A percentile compares a stretch with the other conserved stretches of the same genome.
Conservation (phyloP, 1,140 invertebrate genomes). For the Drosophila sp. region DNA sequence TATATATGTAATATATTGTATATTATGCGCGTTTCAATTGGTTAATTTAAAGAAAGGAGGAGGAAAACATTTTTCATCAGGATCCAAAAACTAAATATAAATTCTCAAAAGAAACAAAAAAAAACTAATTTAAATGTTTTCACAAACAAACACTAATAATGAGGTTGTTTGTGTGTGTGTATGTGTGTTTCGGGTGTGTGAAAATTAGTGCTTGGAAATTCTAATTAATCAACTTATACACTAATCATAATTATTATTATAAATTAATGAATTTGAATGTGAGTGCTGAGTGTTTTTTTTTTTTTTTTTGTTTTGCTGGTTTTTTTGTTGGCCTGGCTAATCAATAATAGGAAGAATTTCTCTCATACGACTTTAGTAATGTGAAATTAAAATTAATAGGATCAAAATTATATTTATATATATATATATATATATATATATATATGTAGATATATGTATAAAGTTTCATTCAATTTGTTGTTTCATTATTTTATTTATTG, state of each 20-base stretch:
- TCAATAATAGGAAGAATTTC: slow-evolving; percentile 73
- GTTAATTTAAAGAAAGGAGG: slow-evolving; percentile 56
- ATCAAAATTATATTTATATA: slow-evolving; percentile 53
- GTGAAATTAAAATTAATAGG: slow-evolving; percentile 73
- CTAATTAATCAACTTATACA: slow-evolving; percentile 45
- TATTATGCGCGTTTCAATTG: slow-evolving; percentile 49
- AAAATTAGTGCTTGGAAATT: slow-evolving; percentile 65
- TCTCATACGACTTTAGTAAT: slow-evolving; percentile 32
- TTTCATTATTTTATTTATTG: slow-evolving; percentile 53
- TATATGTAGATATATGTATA: slow-evolving; percentile 32
- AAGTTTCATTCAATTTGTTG: slow-evolving; percentile 16
- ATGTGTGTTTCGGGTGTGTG: slow-evolving; percentile 33
- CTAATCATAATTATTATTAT: slow-evolving; percentile 46
- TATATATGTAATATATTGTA: slow-evolving; percentile 41
- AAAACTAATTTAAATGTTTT: neutral
- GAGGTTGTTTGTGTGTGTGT: slow-evolving; percentile 54
- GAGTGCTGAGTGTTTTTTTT: slow-evolving; percentile 43
- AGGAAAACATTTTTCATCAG: slow-evolving; percentile 49
- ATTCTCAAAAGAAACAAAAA: slow-evolving; percentile 27
- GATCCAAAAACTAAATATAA: slow-evolving; percentile 6
- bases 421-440: slow-evolving; percentile 16
- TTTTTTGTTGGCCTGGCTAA: slow-evolving; percentile 50
- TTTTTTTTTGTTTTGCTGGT: slow-evolving; percentile 36
- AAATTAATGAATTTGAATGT: slow-evolving; percentile 67
- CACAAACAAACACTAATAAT: slow-evolving; percentile 60